Conservation (phyloP, 2,797 vertebrate species). For the Sebastes umbrosus region DNA sequence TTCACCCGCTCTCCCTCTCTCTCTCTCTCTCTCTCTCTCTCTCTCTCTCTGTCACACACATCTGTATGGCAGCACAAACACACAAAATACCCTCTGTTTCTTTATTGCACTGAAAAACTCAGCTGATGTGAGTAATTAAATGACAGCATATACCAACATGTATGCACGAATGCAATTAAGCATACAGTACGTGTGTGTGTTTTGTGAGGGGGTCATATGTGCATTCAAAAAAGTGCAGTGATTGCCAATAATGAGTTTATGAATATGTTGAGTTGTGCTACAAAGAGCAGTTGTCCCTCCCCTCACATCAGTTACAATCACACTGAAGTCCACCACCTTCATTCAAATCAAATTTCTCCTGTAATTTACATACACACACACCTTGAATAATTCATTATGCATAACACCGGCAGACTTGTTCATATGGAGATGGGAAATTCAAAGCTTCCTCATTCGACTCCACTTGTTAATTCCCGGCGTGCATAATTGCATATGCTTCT, state of each 20-base stretch:
- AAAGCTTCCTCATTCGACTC: constrained; percentile 36
- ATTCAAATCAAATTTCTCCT: constrained; percentile 67
- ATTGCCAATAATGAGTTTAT: constrained; percentile 53
- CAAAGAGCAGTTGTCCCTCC: constrained; percentile 58
- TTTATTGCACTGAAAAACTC: background rate
- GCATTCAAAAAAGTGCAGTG: constrained; percentile 7
- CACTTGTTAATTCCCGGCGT: constrained; percentile 57
- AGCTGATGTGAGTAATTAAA: constrained; percentile 19
- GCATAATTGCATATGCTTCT: constrained; percentile 44
- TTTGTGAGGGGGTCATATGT: background rate
- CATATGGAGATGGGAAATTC: constrained; percentile 59
- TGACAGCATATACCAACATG: constrained; percentile 13
- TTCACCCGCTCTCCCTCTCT: too few species aligned
- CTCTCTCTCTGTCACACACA: background rate
- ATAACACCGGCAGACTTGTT: constrained; percentile 53
- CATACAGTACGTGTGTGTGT: background rate
- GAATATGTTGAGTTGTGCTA: constrained; percentile 43
- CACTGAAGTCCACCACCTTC: constrained; percentile 63
- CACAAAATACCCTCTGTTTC: background rate
- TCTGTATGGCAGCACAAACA: background rate
- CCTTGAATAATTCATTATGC: constrained; percentile 79
- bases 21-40: background rate
- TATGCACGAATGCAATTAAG: constrained; percentile 5
- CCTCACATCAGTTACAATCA: constrained; percentile 66
- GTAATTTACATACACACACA: constrained; percentile 54